Evolutionary conservation across 2,797 vertebrate genomes (phyloP).

Genomic region (Gouania willdenowi): DNA sequence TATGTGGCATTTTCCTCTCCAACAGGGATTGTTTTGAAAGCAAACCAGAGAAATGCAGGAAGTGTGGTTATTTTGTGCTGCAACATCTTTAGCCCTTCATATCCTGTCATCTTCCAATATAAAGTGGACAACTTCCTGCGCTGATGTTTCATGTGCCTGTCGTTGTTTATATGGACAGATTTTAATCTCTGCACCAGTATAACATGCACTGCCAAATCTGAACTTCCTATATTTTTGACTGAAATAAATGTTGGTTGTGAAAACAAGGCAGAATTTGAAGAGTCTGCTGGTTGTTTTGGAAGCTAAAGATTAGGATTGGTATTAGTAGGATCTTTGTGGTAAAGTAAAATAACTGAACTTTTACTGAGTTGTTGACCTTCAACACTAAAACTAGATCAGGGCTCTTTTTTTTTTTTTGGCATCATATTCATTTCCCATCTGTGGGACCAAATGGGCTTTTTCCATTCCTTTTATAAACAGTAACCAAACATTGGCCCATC

Average conservation of each 20-base stretch:
- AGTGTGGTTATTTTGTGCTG: conserved; percentile 27
- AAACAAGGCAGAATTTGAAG: conserved; percentile 5
- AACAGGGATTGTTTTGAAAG: conserved; percentile 22
- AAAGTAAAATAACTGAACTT: background rate
- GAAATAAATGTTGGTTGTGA: conserved; percentile 58
- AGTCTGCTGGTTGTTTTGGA: conserved; percentile 19
- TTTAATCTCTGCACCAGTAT: conserved; percentile 27
- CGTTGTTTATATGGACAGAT: conserved; percentile 30
- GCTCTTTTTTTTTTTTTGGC: background rate
- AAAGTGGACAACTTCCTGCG: conserved; percentile 38
- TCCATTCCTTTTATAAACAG: conserved; percentile 50
- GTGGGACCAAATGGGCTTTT: conserved; percentile 8
- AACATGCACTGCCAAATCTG: conserved; percentile 44
- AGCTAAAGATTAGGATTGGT: too few relatives aligned
- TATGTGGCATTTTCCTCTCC: conserved; percentile 15
- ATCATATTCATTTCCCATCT: background rate
- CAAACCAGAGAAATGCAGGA: conserved; percentile 31
- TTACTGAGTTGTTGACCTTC: conserved; percentile 6
- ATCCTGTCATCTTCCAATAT: conserved; percentile 29
- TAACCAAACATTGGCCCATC: too few relatives aligned
- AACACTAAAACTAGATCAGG: conserved; percentile 6
- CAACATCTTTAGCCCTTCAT: conserved; percentile 27
- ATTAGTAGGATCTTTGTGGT: background rate
- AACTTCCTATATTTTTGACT: conserved; percentile 42
- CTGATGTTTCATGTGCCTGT: conserved; percentile 23